Evolutionary conservation across 1,140 invertebrate species (phyloP).

Genomic region (Pseudomyrmex pallidus): DNA sequence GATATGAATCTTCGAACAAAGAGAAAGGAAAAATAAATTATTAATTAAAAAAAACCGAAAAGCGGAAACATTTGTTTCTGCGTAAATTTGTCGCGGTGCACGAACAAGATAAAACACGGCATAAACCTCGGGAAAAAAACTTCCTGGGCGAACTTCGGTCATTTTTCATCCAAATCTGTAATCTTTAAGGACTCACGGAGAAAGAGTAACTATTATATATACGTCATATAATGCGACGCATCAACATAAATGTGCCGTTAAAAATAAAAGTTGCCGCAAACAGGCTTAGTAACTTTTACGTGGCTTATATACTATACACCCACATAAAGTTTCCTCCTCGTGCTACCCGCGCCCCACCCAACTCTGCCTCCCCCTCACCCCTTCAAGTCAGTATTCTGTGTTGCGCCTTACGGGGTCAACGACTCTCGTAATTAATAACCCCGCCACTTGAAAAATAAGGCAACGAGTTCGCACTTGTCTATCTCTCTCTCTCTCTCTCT

Average conservation of each 20-base stretch:
- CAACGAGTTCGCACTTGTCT: conserved; percentile 22
- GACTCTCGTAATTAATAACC: conserved; percentile 57
- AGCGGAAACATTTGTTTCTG: neutral
- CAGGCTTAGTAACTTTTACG: neutral
- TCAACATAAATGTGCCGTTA: conserved; percentile 18
- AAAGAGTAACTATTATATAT: conserved; percentile 1
- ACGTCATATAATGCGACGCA: neutral
- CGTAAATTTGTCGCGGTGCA: neutral
- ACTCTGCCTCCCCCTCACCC: no score
- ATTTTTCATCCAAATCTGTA: conserved; percentile 20
- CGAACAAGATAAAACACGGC: neutral
- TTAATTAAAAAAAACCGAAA: neutral
- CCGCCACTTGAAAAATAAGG: conserved; percentile 49
- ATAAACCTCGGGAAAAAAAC: neutral
- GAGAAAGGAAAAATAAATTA: neutral
- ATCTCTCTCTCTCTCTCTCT: conserved; percentile 5
- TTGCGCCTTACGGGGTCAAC: neutral
- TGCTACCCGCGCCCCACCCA: neutral
- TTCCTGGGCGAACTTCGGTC: neutral
- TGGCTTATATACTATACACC: no score
- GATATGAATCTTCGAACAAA: no score
- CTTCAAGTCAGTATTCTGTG: neutral
- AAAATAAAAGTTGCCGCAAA: conserved; percentile 24
- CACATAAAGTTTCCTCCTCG: neutral
- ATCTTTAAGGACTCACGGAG: conserved; percentile 22